Percentiles rank a stretch among this genome's conserved stretches.
phyloP scores from a whole-genome alignment of 2,888 invertebrate species.

The Spialia ferax region DNA sequence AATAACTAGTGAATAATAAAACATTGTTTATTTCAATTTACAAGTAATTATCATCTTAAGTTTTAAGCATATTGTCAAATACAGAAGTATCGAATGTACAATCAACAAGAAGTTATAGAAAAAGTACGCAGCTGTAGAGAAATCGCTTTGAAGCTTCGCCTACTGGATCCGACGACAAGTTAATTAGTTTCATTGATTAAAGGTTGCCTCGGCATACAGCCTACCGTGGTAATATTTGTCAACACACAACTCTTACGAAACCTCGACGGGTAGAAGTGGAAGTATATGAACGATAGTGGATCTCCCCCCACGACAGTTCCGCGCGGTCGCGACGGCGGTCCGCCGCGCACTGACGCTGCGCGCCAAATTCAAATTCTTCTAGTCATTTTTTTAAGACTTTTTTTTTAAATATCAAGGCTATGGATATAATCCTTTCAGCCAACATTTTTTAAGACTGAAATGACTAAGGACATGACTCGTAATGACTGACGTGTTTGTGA shows the following conservation, averaged over 20 bases:
- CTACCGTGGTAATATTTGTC: constrained; percentile 44
- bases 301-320: constrained; percentile 64
- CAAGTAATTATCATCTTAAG: background rate
- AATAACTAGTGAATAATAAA: background rate
- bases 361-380: constrained; percentile 67
- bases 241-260: constrained; percentile 50
- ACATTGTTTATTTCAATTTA: background rate
- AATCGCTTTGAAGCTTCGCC: constrained; percentile 1
- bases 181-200: constrained; percentile 30
- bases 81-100: background rate
- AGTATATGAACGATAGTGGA: constrained; percentile 69
- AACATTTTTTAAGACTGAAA: constrained; percentile 51
- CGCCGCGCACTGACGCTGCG: constrained; percentile 61
- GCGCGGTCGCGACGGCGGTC: constrained; percentile 72
- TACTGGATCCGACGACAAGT: background rate
- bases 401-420: no score
- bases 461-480: constrained; percentile 41
- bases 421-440: no score
- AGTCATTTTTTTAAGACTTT: constrained; percentile 62
- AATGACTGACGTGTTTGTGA: constrained; percentile 52
- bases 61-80: background rate
- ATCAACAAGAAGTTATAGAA: background rate
- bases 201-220: constrained; percentile 15
- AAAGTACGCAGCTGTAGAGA: constrained; percentile 4
- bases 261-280: constrained; percentile 66